These are phyloP conservation scores for Ptyas mucosa DNA, from an alignment of 2,113 vertebrate genomes.

Conservation along the genomic window DNA sequence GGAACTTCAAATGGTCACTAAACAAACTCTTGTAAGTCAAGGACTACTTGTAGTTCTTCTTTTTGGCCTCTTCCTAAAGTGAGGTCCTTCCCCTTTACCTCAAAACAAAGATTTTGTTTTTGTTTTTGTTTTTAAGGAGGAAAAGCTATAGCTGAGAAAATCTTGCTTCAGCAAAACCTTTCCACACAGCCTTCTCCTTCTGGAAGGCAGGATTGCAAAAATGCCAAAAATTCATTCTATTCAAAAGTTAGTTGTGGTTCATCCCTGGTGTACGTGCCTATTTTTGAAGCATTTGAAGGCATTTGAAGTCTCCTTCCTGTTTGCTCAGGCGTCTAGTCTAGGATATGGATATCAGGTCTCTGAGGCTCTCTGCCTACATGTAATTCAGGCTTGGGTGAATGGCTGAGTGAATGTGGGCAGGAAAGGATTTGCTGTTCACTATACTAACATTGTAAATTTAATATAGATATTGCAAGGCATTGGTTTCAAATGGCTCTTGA, in stretches of 20 bases:
- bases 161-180: background rate
- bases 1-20: background rate
- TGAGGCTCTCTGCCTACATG: background rate
- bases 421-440: background rate
- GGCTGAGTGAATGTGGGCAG: background rate
- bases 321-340: background rate
- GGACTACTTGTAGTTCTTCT: background rate
- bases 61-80: background rate
- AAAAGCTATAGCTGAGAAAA: background rate
- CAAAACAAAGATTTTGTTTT: background rate
- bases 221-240: background rate
- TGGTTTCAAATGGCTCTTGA: background rate
- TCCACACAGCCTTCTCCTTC: background rate
- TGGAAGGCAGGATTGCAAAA: background rate
- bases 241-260: background rate
- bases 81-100: background rate
- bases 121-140: background rate
- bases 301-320: background rate
- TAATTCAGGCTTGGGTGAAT: background rate
- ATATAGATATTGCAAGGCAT: background rate
- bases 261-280: background rate
- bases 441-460: background rate
- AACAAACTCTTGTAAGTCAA: background rate
- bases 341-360: background rate
- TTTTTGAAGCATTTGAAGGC: background rate